A percentile compares a stretch with the other conserved stretches of the same genome.
Evolutionary conservation across 2,888 invertebrate species (phyloP).

Genomic region (Agriopis leucophaearia): DNA sequence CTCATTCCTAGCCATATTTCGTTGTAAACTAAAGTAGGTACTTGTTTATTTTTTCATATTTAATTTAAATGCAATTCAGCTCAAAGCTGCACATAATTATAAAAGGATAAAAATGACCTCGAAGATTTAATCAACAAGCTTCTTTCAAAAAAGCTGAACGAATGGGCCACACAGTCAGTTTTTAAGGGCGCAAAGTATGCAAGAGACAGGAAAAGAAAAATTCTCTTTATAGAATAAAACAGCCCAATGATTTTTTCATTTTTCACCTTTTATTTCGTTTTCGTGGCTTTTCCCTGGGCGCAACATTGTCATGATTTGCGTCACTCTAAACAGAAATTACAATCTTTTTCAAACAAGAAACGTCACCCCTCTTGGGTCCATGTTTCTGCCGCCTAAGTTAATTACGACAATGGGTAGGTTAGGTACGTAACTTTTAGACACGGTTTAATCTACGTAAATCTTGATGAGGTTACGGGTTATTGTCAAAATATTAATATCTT

Average conservation of each 20-base stretch:
- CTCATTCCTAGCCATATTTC: too few relatives aligned
- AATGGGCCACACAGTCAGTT: not conserved
- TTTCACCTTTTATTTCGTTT: conserved; percentile 12
- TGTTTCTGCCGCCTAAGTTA: conserved; percentile 2
- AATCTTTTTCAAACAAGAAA: conserved; percentile 15
- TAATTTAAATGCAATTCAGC: too few relatives aligned
- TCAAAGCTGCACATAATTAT: too few relatives aligned
- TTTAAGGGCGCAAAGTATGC: not conserved
- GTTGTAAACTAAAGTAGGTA: too few relatives aligned
- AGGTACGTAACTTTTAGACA: not conserved
- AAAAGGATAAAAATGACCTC: too few relatives aligned
- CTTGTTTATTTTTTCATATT: too few relatives aligned
- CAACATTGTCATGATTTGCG: conserved; percentile 22
- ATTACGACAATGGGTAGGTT: not conserved
- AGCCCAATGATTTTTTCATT: conserved; percentile 10
- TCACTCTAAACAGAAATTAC: conserved; percentile 35
- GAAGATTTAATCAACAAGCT: too few relatives aligned
- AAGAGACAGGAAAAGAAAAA: conserved; percentile 6
- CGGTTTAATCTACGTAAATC: not conserved
- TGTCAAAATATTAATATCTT: too few relatives aligned
- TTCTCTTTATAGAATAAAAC: conserved; percentile 5
- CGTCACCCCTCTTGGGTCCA: not conserved
- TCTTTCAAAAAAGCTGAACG: not conserved
- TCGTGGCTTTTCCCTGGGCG: conserved; percentile 11
- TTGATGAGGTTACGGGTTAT: not conserved